A percentile compares a stretch with the other conserved stretches of the same genome.
These are phyloP conservation scores for Holacanthella duospinosa DNA, from an alignment of 2,888 invertebrate species.

Conservation along the genomic window DNA sequence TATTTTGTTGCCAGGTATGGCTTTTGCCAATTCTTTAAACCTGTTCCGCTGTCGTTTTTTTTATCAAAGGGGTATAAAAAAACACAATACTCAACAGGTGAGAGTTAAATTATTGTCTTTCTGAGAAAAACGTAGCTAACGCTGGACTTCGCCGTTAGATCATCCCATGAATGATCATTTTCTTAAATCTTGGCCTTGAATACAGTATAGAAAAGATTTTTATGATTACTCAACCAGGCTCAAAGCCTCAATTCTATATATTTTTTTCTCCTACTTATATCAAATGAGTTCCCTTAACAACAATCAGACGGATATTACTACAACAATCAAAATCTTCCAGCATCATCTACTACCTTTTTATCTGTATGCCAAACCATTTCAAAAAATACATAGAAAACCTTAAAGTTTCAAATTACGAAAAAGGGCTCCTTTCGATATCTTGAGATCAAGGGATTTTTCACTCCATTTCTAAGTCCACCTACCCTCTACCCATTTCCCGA, in stretches of 20 bases:
- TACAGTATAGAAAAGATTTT: constrained; percentile 25
- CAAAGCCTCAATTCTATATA: constrained; percentile 15
- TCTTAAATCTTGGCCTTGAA: constrained; percentile 25
- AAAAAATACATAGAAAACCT: not conserved
- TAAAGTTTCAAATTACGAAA: not conserved
- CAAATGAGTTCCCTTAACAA: too few species aligned
- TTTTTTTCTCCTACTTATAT: constrained; percentile 8
- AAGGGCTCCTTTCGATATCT: not conserved
- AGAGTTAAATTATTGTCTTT: not conserved
- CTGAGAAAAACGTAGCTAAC: not conserved
- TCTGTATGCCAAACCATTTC: constrained; percentile 4
- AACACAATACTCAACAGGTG: not conserved
- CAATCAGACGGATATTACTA: too few species aligned
- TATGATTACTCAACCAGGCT: constrained; percentile 23
- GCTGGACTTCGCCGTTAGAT: constrained; percentile 1
- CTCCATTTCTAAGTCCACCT: not conserved
- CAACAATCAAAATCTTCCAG: too few species aligned
- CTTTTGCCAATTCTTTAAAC: not conserved
- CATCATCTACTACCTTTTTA: constrained; percentile 5
- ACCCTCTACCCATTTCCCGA: not conserved
- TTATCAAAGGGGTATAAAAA: too few species aligned
- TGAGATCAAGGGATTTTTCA: not conserved
- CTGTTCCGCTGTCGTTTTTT: not conserved
- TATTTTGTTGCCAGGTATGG: not conserved
- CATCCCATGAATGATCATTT: constrained; percentile 9